These are phyloP conservation scores for Troides aeacus DNA, from an alignment of 2,888 invertebrate species.

Conservation along the genomic window DNA sequence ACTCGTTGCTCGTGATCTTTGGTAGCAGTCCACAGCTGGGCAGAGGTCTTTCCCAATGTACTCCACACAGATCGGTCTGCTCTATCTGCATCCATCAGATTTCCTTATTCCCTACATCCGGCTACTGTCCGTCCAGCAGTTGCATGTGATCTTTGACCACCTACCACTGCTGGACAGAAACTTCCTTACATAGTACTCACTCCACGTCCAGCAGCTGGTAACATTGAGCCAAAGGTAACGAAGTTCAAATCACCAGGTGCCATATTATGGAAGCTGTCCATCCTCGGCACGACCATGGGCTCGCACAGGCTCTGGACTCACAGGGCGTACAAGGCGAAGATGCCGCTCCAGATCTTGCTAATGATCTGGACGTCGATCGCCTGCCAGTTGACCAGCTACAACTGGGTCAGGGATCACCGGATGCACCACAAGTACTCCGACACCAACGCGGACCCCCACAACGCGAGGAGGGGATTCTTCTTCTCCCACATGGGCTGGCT, in stretches of 20 bases:
- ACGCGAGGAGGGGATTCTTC: slow-evolving; percentile 2
- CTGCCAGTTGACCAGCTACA: background rate
- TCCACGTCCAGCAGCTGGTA: too few relatives aligned
- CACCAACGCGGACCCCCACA: slow-evolving; percentile 10
- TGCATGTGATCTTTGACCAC: background rate
- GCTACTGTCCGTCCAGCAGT: too few relatives aligned
- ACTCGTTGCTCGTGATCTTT: background rate
- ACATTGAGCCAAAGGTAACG: background rate
- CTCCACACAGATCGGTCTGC: background rate
- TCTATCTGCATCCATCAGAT: background rate
- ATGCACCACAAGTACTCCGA: slow-evolving; percentile 17
- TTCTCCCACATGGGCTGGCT: slow-evolving; percentile 6
- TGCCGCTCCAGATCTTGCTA: slow-evolving; percentile 2
- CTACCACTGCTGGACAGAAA: background rate
- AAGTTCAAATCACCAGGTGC: background rate
- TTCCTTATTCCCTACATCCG: background rate
- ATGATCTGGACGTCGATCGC: slow-evolving; percentile 8
- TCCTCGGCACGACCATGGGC: slow-evolving; percentile 2
- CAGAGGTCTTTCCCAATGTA: background rate
- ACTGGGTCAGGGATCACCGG: slow-evolving; percentile 14
- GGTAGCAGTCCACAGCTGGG: background rate
- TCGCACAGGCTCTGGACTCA: slow-evolving; percentile 7
- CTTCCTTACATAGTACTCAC: too few relatives aligned
- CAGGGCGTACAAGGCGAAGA: slow-evolving; percentile 1
- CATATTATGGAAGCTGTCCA: background rate